phyloP scores from a whole-genome alignment of 2,113 vertebrate species.

The Pelecanus crispus region DNA sequence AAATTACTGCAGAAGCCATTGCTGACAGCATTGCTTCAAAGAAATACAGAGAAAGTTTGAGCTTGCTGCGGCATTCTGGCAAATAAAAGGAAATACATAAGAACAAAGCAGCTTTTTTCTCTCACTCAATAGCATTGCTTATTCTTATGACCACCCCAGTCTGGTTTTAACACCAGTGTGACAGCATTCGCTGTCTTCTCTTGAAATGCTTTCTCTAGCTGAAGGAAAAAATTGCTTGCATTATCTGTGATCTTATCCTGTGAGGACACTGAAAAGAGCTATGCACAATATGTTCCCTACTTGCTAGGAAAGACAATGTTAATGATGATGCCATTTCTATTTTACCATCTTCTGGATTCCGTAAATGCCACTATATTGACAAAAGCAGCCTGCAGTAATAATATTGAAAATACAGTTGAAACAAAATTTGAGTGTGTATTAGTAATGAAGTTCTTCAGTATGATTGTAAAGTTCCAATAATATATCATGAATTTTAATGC shows the following conservation, averaged over 20 bases:
- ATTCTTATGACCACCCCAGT: background rate
- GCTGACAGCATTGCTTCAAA: background rate
- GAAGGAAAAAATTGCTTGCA: background rate
- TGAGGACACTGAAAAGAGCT: background rate
- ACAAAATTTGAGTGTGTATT: background rate
- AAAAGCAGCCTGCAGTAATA: background rate
- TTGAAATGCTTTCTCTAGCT: background rate
- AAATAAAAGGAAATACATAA: background rate
- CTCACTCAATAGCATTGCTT: background rate
- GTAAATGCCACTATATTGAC: background rate
- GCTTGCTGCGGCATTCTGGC: background rate
- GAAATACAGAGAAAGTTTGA: background rate
- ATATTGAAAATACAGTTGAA: background rate
- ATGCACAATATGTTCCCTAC: background rate
- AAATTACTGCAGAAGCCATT: background rate
- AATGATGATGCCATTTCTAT: background rate
- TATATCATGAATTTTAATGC: background rate
- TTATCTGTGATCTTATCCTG: slow-evolving; percentile 1
- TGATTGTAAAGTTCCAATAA: background rate
- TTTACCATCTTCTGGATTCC: background rate
- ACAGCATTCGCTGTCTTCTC: background rate
- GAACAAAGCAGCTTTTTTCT: slow-evolving; percentile 46
- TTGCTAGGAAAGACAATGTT: background rate
- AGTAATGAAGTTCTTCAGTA: background rate
- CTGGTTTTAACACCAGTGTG: background rate